phyloP scores from a whole-genome alignment of 2,113 vertebrate species.

The Semnornis frantzii region DNA sequence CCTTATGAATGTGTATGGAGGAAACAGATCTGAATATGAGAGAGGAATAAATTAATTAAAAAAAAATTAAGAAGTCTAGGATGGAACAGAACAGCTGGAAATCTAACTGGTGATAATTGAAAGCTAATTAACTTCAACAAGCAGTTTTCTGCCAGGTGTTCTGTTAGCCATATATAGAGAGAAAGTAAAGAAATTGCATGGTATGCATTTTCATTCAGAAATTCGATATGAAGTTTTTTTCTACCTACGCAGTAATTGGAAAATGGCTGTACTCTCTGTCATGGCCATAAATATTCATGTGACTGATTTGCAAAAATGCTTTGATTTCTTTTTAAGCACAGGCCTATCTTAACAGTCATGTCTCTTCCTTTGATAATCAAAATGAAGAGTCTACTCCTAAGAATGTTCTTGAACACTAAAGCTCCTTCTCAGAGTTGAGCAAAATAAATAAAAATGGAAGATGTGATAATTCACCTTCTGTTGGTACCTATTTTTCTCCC shows the following conservation, averaged over 20 bases:
- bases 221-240: neutral
- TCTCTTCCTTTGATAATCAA: neutral
- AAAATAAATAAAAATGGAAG: neutral
- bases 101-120: slow-evolving; percentile 27
- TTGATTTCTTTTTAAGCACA: neutral
- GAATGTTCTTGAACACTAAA: neutral
- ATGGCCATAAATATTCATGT: slow-evolving; percentile 24
- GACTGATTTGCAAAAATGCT: neutral
- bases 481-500: neutral
- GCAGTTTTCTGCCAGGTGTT: slow-evolving; percentile 38
- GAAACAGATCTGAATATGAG: neutral
- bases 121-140: slow-evolving; percentile 29
- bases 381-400: neutral
- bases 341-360: neutral
- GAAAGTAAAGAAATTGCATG: neutral
- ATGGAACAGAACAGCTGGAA: slow-evolving; percentile 52
- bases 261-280: neutral
- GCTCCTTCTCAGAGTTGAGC: neutral
- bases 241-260: neutral
- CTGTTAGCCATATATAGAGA: neutral
- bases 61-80: slow-evolving; percentile 36
- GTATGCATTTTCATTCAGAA: slow-evolving; percentile 22
- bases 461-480: neutral
- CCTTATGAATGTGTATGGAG: neutral
- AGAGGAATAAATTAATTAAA: slow-evolving; percentile 50